Evolutionary conservation across 2,113 vertebrate species (phyloP), one percentile per base, ranked within the genome.

Genomic region (Azemiops feae): DNA sequence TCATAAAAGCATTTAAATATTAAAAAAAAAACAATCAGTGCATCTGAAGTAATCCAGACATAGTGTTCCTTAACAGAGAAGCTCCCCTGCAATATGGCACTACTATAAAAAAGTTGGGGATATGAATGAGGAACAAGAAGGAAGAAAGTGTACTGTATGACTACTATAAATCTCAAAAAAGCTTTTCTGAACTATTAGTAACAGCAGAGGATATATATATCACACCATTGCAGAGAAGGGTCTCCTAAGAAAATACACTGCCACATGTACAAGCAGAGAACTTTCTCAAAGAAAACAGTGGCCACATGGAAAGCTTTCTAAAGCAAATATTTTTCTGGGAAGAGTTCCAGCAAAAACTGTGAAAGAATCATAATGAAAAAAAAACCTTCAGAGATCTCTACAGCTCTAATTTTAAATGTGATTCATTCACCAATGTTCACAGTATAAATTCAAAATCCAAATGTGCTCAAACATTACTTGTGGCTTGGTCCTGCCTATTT

Each of bases 221-320:
- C 47, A 45, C 55, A 47, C 55, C 2, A 47, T 58, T 58, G 57
- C 34, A 92, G 53, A 2, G 47, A 85, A 89, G 39, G 16, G 20
- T 64, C 52, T 60, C 50, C 60, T 55, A 74, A 57, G 52, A 92
- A 69, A 54, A 93, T 4, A 52, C n/a, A 9, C 45, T 95, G 89
- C 69, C 88, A 94, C 91, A 90, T 92, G 60, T 52, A 89, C 45
- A 94, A 94, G n/a, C 53, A 95, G 95, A 95, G 93, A 93, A 27
- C 50, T 1, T 94, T 94, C 95, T 85, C 94, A 64, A n/a, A 93
- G 58, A 91, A 94, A 95, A 90, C 30, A 0, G 0, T 89, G 92
- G 93, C 92, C 50, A 91, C 53, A 43, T 23, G 93, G 94, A 94
- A 94, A 93, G 27, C 74, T 30, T 85, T 58, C 74, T 92, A 74